Base-by-base conservation (phyloP, 2,888 invertebrate genomes). In the Cheilosia pagana region DNA sequence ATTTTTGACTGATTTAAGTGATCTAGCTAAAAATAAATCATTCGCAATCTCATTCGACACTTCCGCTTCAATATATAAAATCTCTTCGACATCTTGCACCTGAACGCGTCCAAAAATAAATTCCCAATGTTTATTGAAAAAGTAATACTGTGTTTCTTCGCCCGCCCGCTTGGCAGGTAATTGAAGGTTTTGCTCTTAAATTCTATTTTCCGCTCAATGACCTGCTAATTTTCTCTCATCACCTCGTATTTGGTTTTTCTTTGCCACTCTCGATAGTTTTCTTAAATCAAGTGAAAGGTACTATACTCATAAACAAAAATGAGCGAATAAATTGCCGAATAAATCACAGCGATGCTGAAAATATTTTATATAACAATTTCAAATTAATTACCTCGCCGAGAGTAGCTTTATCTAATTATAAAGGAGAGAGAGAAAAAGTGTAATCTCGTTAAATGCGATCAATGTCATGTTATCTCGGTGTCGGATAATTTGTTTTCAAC, bases 401-500 rank as follows among this genome's bases (percentile, higher is more conserved):
- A 35, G 35, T 35, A n/a, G n/a, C n/a, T n/a, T n/a, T n/a, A 1
- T 35, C 12, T 35, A 35, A 35, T 35, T 35, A 3, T 35, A 35
- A 3, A 10, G 35, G 57, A 5, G 8, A 35, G 23, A 25, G 57
- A 5, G 8, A 35, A 35, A 25, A 45, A 6, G 43, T 14, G 16
- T 50, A 48, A 77, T 70, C 35, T 70, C 45, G 16, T 70, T 55
- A 76, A 43, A 52, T 48, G 31, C 35, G 12, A 55, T 23, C 68
- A 43, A n/a, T 35, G 53, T 25, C 31, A 52, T 41, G 35, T 19
- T 43, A 45, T 28, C 74, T 16, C 59, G 60, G 31, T 16, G 23
- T 45, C 55, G 35, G 59, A 45, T 68, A 62, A 53, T 55, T 77
- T 77, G 50, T 57, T 63, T 25, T 39, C 28, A 45, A 52, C 67